Evolutionary conservation across 2,113 vertebrate genomes (phyloP).

Genomic region (Elaphurus davidianus): DNA sequence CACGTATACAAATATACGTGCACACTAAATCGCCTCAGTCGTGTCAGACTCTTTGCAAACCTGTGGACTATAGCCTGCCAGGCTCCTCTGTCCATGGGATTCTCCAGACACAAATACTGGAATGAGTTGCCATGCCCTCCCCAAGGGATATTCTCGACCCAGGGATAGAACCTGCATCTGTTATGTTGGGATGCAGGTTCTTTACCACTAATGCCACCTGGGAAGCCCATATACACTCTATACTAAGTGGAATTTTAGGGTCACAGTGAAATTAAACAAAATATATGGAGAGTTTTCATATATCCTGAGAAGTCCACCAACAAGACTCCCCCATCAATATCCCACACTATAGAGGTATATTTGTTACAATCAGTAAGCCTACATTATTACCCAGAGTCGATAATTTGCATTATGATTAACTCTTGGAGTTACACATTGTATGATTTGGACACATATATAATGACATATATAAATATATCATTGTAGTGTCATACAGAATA

Average conservation of each 20-base stretch:
- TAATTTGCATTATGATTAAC: background rate
- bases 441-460: background rate
- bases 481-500: background rate
- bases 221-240: background rate
- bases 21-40: background rate
- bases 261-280: background rate
- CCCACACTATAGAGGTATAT: background rate
- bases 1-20: rapidly evolving
- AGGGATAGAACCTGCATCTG: background rate
- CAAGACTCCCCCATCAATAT: background rate
- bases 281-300: background rate
- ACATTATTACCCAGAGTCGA: background rate
- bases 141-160: background rate
- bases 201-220: background rate
- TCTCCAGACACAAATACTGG: background rate
- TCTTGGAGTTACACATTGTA: background rate
- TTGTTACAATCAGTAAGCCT: background rate
- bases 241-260: background rate
- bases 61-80: background rate
- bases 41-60: background rate
- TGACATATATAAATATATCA: background rate
- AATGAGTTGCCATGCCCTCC: background rate
- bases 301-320: background rate
- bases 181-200: background rate
- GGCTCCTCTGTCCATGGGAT: background rate